Percentiles rank a stretch among this genome's conserved stretches.
Evolutionary conservation across 2,113 vertebrate genomes (phyloP).

Genomic region (Xyliphius kryptos): DNA sequence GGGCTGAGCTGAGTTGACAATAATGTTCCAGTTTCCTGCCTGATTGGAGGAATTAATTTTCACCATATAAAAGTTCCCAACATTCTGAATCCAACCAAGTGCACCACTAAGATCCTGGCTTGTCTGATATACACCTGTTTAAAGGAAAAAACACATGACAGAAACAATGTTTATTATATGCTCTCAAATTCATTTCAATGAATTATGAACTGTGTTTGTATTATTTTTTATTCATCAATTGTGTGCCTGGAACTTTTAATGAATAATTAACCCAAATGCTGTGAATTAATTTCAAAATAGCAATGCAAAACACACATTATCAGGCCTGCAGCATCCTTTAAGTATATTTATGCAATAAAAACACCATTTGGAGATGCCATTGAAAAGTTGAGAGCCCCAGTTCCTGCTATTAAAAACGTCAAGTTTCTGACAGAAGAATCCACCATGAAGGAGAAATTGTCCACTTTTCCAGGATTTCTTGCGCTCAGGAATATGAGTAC

Average conservation of each 20-base stretch:
- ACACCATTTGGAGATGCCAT: conserved; percentile 51
- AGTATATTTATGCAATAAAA: neutral
- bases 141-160: neutral
- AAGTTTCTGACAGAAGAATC: conserved; percentile 44
- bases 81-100: conserved; percentile 38
- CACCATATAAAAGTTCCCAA: conserved; percentile 50
- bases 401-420: conserved; percentile 50
- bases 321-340: no score
- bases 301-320: no score
- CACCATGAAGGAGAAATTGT: conserved; percentile 45
- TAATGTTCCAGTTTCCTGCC: conserved; percentile 47
- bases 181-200: no score
- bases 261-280: no score
- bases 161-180: no score
- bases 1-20: conserved; percentile 40
- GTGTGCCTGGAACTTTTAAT: no score
- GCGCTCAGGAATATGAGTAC: conserved; percentile 50
- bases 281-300: no score
- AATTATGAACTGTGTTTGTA: no score
- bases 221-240: no score
- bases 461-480: conserved; percentile 39
- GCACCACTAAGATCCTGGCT: conserved; percentile 33
- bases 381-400: conserved; percentile 23
- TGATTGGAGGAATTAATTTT: conserved; percentile 22
- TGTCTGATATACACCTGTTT: conserved; percentile 43